Evolutionary conservation across 2,888 invertebrate species (phyloP), one percentile per base, ranked within the genome.

Genomic region (Brachylomia viminalis): DNA sequence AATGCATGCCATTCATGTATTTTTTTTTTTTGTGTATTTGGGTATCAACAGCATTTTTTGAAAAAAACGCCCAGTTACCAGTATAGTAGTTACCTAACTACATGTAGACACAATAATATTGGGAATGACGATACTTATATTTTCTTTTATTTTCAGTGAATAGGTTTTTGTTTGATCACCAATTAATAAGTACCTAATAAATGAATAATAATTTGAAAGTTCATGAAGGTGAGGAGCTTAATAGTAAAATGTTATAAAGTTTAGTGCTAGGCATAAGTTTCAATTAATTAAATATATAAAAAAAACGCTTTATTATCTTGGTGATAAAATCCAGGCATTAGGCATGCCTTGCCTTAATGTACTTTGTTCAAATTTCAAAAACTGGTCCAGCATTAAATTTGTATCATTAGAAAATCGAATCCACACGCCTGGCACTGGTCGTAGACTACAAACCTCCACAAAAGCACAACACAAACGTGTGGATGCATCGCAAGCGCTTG

Each of bases 91-190:
- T 38, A 38, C 33, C 5, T 42, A n/a, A 27, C 0, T 52, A 30
- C 1, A 23, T 17, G 2, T 17, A 52, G 66, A 70, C 27, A 33
- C 56, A 58, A 56, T 71, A 71, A 65, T 52, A 65, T 20, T 52
- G 33, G 20, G 49, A 59, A 38, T 38, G 15, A 61, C n/a, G 52
- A 72, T n/a, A 77, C 75, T 68, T 7, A 71, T 64, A 47, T 66
- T 87, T 78, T 84, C 88, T 87, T 86, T 91, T 91, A 88, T 91
- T 92, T 92, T 91, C 92, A 92, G 92, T 88, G 87, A 87, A 81
- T 92, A 92, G 89, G 58, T 90, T 85, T 87, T 73, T 86, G 68
- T 77, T 72, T 77, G 72, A 75, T 70, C 83, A 68, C 82, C 83
- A 83, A 80, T 81, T 80, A n/a, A n/a, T n/a, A n/a, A 74, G 72